These are phyloP conservation scores for Agonopterix heracliana DNA, from an alignment of 2,888 invertebrate species.

Conservation along the genomic window DNA sequence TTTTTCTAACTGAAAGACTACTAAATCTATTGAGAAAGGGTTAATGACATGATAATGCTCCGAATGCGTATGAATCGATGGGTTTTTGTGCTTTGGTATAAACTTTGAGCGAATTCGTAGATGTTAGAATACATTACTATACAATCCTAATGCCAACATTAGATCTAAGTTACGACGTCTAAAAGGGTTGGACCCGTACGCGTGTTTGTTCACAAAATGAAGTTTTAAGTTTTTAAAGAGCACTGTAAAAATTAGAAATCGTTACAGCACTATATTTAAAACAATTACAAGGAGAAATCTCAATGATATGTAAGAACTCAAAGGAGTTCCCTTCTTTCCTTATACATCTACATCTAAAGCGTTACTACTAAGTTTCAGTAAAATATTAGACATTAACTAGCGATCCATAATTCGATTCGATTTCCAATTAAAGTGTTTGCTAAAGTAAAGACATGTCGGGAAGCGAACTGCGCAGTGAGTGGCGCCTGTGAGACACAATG, in stretches of 20 bases:
- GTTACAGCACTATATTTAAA: conserved; percentile 45
- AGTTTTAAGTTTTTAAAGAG: conserved; percentile 49
- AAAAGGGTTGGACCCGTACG: conserved; percentile 75
- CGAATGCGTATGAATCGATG: conserved; percentile 70
- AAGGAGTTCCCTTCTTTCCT: conserved; percentile 63
- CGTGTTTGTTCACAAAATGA: conserved; percentile 63
- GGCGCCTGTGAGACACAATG: too few species aligned
- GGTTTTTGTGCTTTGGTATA: conserved; percentile 76
- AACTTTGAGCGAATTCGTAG: conserved; percentile 72
- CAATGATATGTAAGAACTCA: conserved; percentile 75
- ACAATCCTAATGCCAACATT: conserved; percentile 69
- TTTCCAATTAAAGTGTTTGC: conserved; percentile 19
- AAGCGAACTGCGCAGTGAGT: too few species aligned
- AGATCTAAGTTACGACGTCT: conserved; percentile 70
- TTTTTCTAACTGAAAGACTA: conserved; percentile 73
- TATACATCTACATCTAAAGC: conserved; percentile 69
- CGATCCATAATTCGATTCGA: conserved; percentile 38
- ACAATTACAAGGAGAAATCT: conserved; percentile 72
- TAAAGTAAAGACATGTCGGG: conserved; percentile 2
- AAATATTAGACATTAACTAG: conserved; percentile 51
- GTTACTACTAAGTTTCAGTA: conserved; percentile 59
- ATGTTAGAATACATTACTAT: conserved; percentile 55
- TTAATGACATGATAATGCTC: conserved; percentile 62
- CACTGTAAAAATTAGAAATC: conserved; percentile 53
- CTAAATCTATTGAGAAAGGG: conserved; percentile 64